These are phyloP conservation scores for Halesus radiatus DNA, from an alignment of 1,140 invertebrate genomes.

Conservation along the genomic window DNA sequence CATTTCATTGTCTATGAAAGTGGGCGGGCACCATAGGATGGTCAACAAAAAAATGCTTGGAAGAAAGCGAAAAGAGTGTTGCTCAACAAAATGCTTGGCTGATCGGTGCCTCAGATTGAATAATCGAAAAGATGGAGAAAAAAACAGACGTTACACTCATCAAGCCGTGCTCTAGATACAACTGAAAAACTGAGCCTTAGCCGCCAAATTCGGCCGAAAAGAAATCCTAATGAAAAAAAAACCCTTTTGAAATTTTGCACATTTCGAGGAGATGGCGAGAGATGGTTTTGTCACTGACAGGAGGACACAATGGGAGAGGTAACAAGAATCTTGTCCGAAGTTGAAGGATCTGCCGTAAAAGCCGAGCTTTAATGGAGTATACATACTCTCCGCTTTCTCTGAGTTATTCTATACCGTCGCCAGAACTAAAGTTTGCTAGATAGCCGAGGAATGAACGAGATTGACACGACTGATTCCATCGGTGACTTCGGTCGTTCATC, in stretches of 20 bases:
- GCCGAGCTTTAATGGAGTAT: constrained; percentile 37
- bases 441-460: constrained; percentile 35
- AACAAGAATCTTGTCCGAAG: constrained; percentile 40
- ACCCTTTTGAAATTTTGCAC: constrained; percentile 35
- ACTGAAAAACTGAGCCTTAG: background rate
- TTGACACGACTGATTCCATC: constrained; percentile 35
- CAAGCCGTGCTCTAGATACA: too few relatives aligned
- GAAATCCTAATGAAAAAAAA: constrained; percentile 7
- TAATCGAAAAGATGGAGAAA: too few relatives aligned
- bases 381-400: constrained; percentile 5
- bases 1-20: too few relatives aligned
- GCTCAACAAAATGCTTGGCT: too few relatives aligned
- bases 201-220: background rate
- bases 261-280: constrained; percentile 21
- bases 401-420: constrained; percentile 24
- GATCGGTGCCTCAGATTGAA: too few relatives aligned
- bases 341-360: constrained; percentile 29
- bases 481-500: constrained; percentile 34
- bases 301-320: constrained; percentile 34
- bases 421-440: constrained; percentile 1
- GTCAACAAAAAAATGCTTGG: too few relatives aligned
- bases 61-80: too few relatives aligned
- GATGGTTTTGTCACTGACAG: constrained; percentile 25
- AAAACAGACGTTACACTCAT: too few relatives aligned
- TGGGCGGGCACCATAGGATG: too few relatives aligned